A percentile compares a stretch with the other conserved stretches of the same genome.
Conservation (phyloP, 53 echinoderm and acorn worm genomes). For the Paracentrotus lividus region DNA sequence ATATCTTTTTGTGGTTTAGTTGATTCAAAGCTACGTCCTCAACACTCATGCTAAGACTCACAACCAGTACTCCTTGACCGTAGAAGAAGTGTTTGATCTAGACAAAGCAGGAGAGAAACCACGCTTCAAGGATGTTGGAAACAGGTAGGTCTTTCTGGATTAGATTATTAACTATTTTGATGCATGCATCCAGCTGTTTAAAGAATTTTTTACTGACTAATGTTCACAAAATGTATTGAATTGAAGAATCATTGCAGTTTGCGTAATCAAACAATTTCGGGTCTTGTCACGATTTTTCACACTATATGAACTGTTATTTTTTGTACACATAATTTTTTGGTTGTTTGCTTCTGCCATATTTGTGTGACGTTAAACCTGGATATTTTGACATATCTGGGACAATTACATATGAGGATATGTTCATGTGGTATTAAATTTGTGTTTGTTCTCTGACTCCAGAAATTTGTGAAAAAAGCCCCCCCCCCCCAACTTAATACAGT, state of each 20-base stretch:
- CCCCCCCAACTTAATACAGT: too few species aligned
- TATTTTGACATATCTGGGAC: too few species aligned
- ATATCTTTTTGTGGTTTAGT: constrained; percentile 69
- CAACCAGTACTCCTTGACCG: constrained; percentile 89
- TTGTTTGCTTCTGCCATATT: too few species aligned
- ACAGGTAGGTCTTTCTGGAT: constrained; percentile 75
- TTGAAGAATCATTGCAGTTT: neutral
- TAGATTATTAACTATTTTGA: neutral
- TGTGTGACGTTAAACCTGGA: too few species aligned
- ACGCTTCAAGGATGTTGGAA: constrained; percentile 89
- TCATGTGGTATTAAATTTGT: too few species aligned
- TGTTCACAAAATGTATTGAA: neutral
- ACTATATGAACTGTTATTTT: too few species aligned
- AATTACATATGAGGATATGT: too few species aligned
- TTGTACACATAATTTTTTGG: too few species aligned
- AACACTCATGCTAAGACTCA: constrained; percentile 98
- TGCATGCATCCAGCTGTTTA: neutral
- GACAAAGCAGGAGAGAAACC: constrained; percentile 86
- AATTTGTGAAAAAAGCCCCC: too few species aligned
- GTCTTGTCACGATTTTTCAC: too few species aligned
- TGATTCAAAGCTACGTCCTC: constrained; percentile 83
- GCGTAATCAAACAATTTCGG: too few species aligned
- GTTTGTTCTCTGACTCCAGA: too few species aligned
- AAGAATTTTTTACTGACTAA: neutral
- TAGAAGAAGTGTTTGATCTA: constrained; percentile 85